Evolutionary conservation across 2,113 vertebrate species (phyloP), one percentile per base, ranked within the genome.

Genomic region (Oreotrochilus melanogaster): DNA sequence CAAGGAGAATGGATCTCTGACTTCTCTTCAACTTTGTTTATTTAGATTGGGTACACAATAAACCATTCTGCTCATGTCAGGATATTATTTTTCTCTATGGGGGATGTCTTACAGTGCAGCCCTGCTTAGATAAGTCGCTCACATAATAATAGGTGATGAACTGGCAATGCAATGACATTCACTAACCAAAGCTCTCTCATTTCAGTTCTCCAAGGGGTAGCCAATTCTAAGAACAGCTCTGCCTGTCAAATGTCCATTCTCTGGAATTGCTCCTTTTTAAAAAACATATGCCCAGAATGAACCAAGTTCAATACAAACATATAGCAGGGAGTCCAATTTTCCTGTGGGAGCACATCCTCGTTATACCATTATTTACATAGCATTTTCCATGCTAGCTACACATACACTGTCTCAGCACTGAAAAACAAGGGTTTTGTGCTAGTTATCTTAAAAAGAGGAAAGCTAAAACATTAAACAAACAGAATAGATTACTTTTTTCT

Each of bases 111-210:
- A 64, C 69, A 54, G 45, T 28, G 24, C 42, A 86, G 62, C 43
- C 62, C 53, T 75, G 84, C 89, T 85, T 94, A 94, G 83, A 39
- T 80, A 92, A 96, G 84, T 91, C 0, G 0, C 18, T 95, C 64
- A 56, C 89, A 83, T 76, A 95, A 95, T 93, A 91, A 87, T 65
- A 92, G 88, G 91, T 88, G 86, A 94, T 74, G 95, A 96, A 91
- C 83, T 75, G 86, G 86, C 74, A 91, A 37, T 71, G 72, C 79
- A 81, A 57, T 66, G 95, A 61, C 73, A 84, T 85, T 87, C 90
- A 53, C 67, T 84, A 92, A 92, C 82, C 85, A 78, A 92, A 92
- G 70, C 69, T 62, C 76, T 92, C 80, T 93, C 72, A 92, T 93
- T 96, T 95, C 73, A 65, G 51, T 82, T 48, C 91, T 73, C 91